Evolutionary conservation across 2,888 invertebrate genomes (phyloP).

Genomic region (Epirrita christyi): DNA sequence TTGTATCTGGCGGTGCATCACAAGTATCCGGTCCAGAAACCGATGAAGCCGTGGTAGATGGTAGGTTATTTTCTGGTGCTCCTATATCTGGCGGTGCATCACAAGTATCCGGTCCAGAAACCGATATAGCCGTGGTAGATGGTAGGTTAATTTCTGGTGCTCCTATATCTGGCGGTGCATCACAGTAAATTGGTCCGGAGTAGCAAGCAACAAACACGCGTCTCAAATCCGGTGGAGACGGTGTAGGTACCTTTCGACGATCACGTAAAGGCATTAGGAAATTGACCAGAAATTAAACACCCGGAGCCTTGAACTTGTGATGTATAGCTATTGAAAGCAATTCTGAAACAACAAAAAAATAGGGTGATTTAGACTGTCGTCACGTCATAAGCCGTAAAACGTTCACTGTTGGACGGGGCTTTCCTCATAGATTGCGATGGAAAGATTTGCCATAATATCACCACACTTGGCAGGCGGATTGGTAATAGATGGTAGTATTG

Average conservation of each 20-base stretch:
- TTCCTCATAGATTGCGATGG: too few relatives aligned
- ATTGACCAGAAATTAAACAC: background rate
- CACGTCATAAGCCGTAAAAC: too few relatives aligned
- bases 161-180: background rate
- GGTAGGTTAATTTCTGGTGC: background rate
- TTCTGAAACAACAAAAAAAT: background rate
- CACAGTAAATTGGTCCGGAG: background rate
- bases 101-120: background rate
- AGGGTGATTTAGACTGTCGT: too few relatives aligned
- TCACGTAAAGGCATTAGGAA: background rate
- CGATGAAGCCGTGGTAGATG: background rate
- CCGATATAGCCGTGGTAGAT: background rate
- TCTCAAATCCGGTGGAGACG: background rate
- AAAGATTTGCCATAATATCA: too few relatives aligned
- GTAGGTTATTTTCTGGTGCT: background rate
- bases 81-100: conserved; percentile 1
- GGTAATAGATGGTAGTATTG: too few relatives aligned
- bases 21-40: too few relatives aligned
- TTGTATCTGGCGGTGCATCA: too few relatives aligned
- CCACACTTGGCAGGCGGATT: too few relatives aligned
- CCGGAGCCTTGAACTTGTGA: background rate
- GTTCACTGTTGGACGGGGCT: too few relatives aligned
- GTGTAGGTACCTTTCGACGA: background rate
- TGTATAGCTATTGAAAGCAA: background rate
- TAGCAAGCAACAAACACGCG: conserved; percentile 1